phyloP scores from a whole-genome alignment of 2,113 vertebrate genomes.

The Saguinus midas region DNA sequence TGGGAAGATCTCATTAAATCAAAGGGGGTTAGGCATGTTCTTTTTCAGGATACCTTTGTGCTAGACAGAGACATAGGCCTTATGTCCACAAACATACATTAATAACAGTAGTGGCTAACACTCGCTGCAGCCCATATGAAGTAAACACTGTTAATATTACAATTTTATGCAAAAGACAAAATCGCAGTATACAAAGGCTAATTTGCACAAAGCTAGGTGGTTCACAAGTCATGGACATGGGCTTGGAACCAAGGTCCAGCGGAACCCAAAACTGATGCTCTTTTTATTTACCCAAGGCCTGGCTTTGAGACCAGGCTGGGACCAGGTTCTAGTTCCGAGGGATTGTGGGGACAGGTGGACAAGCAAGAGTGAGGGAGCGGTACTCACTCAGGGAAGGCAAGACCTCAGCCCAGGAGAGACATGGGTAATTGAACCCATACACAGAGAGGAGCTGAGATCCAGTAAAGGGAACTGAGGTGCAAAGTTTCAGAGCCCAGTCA shows the following conservation, averaged over 20 bases:
- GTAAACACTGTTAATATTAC: neutral
- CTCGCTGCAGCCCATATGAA: neutral
- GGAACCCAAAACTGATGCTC: neutral
- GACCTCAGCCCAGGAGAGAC: neutral
- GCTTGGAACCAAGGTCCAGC: neutral
- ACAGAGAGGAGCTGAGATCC: neutral
- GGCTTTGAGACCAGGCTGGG: neutral
- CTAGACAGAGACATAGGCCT: neutral
- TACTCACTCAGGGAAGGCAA: neutral
- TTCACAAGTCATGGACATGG: neutral
- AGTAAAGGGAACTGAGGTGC: neutral
- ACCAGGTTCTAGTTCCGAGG: neutral
- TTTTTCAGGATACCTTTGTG: neutral
- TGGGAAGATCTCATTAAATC: neutral
- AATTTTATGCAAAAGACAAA: neutral
- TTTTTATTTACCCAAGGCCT: neutral
- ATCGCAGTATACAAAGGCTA: neutral
- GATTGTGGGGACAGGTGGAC: no score
- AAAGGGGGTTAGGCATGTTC: neutral
- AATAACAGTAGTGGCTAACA: neutral
- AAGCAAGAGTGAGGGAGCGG: neutral
- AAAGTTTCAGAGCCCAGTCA: neutral
- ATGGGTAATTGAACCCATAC: fast-evolving
- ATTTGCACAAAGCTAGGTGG: neutral
- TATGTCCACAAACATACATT: neutral